Percentiles rank a stretch among this genome's conserved stretches.
Conservation (phyloP, 1,140 invertebrate genomes). For the Pogonus chalceus region DNA sequence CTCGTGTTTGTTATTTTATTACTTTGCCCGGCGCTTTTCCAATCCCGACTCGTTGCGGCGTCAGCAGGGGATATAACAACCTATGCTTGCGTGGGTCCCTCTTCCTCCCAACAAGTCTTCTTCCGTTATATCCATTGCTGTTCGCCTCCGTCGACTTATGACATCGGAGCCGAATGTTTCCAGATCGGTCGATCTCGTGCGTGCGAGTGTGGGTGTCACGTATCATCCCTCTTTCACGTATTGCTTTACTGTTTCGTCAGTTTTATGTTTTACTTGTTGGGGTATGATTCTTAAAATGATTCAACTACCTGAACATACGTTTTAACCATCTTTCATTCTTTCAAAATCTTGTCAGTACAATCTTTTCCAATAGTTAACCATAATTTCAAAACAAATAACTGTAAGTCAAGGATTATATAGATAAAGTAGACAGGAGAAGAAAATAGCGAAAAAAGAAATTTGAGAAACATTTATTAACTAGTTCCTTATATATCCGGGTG, state of each 20-base stretch:
- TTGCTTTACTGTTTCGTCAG: background rate
- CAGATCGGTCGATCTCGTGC: background rate
- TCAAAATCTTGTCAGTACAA: no score
- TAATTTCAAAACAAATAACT: no score
- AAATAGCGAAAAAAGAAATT: no score
- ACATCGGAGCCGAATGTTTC: background rate
- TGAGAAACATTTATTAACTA: no score
- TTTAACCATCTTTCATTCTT: no score
- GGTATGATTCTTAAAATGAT: no score
- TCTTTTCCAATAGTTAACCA: no score
- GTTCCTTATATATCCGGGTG: no score
- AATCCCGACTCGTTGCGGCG: background rate
- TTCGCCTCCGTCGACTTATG: background rate
- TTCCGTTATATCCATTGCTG: background rate
- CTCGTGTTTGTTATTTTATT: constrained; percentile 5
- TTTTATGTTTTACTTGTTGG: no score
- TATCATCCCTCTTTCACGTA: background rate
- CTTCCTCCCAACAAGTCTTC: background rate
- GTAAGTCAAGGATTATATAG: no score
- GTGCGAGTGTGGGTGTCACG: background rate
- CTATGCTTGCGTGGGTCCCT: background rate
- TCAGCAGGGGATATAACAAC: background rate
- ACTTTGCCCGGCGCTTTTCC: background rate
- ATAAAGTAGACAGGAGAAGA: no score
- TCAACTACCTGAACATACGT: no score